Conservation (phyloP, 2,113 vertebrate genomes). For the Grus americana region DNA sequence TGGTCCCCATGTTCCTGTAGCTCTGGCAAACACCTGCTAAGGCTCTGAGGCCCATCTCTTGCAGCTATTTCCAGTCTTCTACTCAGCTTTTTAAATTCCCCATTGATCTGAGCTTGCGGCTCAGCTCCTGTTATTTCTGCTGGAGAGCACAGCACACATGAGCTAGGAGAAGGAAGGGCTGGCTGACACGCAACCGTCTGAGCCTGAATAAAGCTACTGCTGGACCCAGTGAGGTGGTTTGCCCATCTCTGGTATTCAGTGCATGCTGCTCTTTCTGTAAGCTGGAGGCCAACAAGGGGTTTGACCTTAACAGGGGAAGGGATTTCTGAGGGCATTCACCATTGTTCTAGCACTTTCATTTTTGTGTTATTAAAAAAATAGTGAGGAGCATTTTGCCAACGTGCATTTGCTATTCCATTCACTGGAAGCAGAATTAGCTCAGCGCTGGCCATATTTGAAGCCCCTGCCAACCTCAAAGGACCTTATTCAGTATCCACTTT, state of each 20-base stretch:
- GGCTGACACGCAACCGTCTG: fast-evolving
- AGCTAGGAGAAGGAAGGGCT: background rate
- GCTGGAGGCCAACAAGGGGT: background rate
- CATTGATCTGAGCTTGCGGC: background rate
- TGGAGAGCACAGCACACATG: background rate
- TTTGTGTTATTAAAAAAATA: background rate
- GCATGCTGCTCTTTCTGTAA: background rate
- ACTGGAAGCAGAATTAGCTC: slow-evolving; percentile 6
- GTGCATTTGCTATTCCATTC: background rate
- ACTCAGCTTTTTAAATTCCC: background rate
- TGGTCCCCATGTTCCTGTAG: background rate
- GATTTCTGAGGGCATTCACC: background rate
- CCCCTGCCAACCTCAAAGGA: background rate
- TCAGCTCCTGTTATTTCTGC: background rate
- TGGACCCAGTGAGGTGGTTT: background rate
- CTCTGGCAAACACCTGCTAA: background rate
- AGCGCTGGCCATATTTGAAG: background rate
- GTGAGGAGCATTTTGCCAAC: background rate
- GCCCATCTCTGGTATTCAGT: background rate
- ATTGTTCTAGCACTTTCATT: background rate
- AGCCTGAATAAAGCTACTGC: background rate
- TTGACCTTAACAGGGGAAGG: background rate
- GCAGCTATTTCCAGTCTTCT: background rate
- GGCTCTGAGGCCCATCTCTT: background rate
- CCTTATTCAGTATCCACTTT: slow-evolving; percentile 30